phyloP scores from a whole-genome alignment of 2,113 vertebrate species.

The Sisor rabdophorus region DNA sequence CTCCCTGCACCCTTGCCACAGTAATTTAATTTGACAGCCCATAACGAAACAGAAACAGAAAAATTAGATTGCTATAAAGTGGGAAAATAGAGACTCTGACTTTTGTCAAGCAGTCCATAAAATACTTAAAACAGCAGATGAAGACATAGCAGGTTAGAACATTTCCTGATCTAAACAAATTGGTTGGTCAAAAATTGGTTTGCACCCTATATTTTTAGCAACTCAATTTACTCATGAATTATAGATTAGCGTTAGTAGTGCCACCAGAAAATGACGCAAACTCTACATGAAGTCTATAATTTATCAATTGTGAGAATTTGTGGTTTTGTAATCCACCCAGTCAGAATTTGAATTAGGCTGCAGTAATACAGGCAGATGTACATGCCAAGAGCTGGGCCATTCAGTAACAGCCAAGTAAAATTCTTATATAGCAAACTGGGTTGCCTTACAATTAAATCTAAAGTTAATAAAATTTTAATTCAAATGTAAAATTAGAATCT shows the following conservation, averaged over 20 bases:
- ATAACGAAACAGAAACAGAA: conserved; percentile 36
- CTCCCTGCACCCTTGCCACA: conserved; percentile 28
- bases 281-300: conserved; percentile 63
- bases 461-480: too few species aligned
- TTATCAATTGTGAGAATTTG: conserved; percentile 69
- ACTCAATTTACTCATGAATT: conserved; percentile 31
- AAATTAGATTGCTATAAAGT: conserved; percentile 22
- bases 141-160: conserved; percentile 22
- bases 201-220: conserved; percentile 14
- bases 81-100: neutral
- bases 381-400: conserved; percentile 47
- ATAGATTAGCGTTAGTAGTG: conserved; percentile 54
- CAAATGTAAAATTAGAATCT: conserved; percentile 28
- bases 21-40: conserved; percentile 45
- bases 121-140: conserved; percentile 24
- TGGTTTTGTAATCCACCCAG: conserved; percentile 52
- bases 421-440: conserved; percentile 31
- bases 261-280: conserved; percentile 65
- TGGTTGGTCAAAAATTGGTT: conserved; percentile 6
- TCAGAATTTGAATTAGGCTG: conserved; percentile 56
- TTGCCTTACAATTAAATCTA: conserved; percentile 1
- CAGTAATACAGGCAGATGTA: conserved; percentile 61
- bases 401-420: conserved; percentile 26
- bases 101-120: conserved; percentile 30
- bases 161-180: conserved; percentile 17